Base-by-base conservation (phyloP, 2,888 invertebrate species). In the Ectemnius lituratus region DNA sequence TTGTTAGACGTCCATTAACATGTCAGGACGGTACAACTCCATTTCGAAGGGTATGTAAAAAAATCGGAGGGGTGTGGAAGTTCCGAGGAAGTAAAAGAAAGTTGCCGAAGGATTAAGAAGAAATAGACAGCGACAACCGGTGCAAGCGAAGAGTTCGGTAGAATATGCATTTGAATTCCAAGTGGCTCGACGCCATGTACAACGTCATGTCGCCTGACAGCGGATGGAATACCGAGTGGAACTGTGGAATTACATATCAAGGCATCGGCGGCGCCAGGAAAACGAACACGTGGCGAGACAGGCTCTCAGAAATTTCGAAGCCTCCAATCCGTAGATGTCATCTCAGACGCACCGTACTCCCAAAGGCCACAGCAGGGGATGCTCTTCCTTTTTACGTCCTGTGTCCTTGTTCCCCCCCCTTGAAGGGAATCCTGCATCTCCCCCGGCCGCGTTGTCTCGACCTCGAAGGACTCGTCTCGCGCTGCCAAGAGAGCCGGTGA, bases 261-360 rank as follows among this genome's bases (percentile, higher is more conserved):
- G 14, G 75, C 80, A 86, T 86, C 86, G 87, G 84, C 86, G 87
- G 84, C 86, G 87, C 86, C 85, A 80, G 70, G 76, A 60, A 67
- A 67, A 76, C 73, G 46, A 69, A 67, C 74, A 73, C 66, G 63
- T 68, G 62, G 69, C 37, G 74, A 66, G 73, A 37, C 73, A 58
- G 52, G 16, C 62, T 67, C 23, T 66, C 82, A 73, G 75, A 82
- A 83, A 79, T 83, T 82, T 82, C 75, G 77, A 78, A 79, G 76
- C 70, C 73, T 65, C 66, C 70, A 52, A 67, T 56, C 60, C 62
- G 23, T 61, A 74, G 79, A 81, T 81, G 71, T 74, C 66, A 74
- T 78, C 81, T 80, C 76, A 70, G 64, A 62, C 69, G 60, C 71
- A 60, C 49, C 64, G 69, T 63, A 65, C 70, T 67, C 37, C 27